Conservation (phyloP, 2,797 vertebrate species). For the Bradypodion pumilum region DNA sequence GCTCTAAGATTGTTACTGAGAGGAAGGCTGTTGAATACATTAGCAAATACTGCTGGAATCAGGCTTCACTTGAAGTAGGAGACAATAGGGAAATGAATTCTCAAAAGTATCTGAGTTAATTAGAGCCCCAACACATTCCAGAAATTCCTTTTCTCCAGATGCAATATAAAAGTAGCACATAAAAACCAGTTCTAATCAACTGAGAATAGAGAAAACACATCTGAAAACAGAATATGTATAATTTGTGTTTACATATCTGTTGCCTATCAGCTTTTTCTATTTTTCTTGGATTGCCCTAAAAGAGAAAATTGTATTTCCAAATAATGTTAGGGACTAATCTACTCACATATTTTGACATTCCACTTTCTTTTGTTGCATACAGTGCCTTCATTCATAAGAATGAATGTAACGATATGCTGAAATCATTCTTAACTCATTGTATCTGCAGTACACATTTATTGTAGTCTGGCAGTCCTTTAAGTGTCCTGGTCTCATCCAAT, state of each 20-base stretch:
- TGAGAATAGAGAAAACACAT: background rate
- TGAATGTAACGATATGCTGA: too few species aligned
- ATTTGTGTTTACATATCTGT: background rate
- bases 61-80: background rate
- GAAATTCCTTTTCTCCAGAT: background rate
- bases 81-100: background rate
- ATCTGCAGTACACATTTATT: too few species aligned
- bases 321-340: background rate
- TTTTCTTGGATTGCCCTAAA: background rate
- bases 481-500: too few species aligned
- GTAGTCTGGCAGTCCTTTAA: too few species aligned
- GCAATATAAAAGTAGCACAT: background rate
- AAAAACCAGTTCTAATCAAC: background rate
- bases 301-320: background rate
- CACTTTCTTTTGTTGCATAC: background rate
- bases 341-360: background rate
- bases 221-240: background rate
- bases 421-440: too few species aligned
- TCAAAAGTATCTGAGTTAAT: background rate
- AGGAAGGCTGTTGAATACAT: background rate
- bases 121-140: background rate
- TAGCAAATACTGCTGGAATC: background rate
- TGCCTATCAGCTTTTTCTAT: background rate
- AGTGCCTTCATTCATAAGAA: background rate
- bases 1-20: background rate